phyloP scores from a whole-genome alignment of 1,140 invertebrate species.

The Stegodyphus mimosarum region DNA sequence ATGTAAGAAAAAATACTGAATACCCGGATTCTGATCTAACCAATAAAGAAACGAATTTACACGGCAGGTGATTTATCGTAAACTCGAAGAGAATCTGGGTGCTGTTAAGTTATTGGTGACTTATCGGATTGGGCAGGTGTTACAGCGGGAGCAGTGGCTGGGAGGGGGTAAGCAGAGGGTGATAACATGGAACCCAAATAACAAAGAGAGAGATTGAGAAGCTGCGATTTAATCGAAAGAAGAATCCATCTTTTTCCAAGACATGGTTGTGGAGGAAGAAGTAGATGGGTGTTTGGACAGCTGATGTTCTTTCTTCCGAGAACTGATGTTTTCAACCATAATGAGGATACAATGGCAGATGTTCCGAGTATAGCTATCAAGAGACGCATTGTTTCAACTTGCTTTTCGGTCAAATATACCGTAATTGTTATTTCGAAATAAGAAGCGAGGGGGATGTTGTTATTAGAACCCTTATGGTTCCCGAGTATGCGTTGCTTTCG shows the following conservation, averaged over 20 bases:
- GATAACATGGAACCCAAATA: neutral
- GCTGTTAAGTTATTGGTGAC: slow-evolving; percentile 41
- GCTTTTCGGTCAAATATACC: neutral
- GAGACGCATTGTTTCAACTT: slow-evolving; percentile 44
- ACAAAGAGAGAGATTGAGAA: slow-evolving; percentile 18
- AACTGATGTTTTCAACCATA: slow-evolving; percentile 27
- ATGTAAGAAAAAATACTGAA: neutral
- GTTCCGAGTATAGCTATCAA: neutral
- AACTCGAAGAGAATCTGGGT: neutral
- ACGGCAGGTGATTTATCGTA: slow-evolving; percentile 35
- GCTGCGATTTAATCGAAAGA: neutral
- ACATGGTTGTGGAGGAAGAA: neutral
- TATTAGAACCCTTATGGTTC: too few relatives aligned
- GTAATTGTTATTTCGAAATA: slow-evolving; percentile 34
- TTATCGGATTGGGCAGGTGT: slow-evolving; percentile 44
- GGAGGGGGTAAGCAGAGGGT: neutral
- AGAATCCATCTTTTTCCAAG: neutral
- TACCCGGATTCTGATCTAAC: neutral
- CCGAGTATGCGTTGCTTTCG: too few relatives aligned
- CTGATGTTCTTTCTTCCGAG: slow-evolving; percentile 15
- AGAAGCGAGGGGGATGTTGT: neutral
- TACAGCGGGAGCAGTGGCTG: neutral
- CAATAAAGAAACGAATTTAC: neutral
- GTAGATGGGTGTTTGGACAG: slow-evolving; percentile 44
- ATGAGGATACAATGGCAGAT: slow-evolving; percentile 47